Conservation (phyloP, 2,888 invertebrate species). For the Calameuta idolon region DNA sequence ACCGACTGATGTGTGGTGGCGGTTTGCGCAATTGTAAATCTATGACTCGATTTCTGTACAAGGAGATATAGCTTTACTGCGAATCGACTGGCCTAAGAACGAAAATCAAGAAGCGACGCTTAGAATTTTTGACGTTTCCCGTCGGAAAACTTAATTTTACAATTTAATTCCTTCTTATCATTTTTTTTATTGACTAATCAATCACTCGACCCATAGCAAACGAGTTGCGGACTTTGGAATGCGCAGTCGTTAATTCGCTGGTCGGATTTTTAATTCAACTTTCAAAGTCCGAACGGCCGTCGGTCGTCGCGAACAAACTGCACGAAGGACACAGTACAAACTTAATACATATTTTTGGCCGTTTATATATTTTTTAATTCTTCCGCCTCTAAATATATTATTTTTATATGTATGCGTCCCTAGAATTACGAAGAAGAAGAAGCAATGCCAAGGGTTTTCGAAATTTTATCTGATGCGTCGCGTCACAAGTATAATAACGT, state of each 20-base stretch:
- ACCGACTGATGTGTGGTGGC: not conserved
- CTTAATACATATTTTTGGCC: not conserved
- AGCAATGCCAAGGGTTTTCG: slow-evolving; percentile 12
- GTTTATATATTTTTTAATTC: not conserved
- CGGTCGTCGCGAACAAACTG: not conserved
- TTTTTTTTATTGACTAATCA: not conserved
- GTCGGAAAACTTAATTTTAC: not conserved
- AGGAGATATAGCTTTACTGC: not conserved
- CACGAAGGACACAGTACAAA: not conserved
- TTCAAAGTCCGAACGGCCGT: not conserved
- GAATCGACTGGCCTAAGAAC: not conserved
- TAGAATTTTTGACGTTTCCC: not conserved
- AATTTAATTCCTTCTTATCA: not conserved
- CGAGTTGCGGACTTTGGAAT: not conserved
- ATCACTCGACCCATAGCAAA: not conserved
- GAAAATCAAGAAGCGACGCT: not conserved
- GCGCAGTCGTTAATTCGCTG: not conserved
- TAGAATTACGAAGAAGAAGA: not conserved
- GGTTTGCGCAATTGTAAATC: not conserved
- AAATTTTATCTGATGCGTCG: slow-evolving; percentile 35
- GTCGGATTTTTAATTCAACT: not conserved
- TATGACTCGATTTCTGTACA: not conserved
- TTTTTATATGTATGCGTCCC: too few species aligned
- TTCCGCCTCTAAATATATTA: not conserved
- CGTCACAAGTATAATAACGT: slow-evolving; percentile 29